Base-by-base conservation (phyloP, 2,113 vertebrate genomes). In the Marmota monax region DNA sequence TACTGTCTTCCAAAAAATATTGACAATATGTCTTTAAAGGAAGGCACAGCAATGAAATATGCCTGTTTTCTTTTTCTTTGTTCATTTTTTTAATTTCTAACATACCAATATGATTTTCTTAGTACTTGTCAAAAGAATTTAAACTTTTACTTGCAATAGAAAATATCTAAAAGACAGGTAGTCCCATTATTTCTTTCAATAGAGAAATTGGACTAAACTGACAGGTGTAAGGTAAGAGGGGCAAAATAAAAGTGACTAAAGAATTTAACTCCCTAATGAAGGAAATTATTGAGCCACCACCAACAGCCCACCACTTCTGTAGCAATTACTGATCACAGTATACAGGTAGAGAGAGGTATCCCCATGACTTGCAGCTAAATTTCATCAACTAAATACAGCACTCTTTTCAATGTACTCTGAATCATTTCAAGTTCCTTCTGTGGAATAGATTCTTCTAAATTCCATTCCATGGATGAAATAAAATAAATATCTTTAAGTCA, bases 31-130 rank as follows among this genome's bases (percentile, higher is more conserved):
- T 61, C 22, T 78, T 95, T 80, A 94, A 97, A 74, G 4, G 27
- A 16, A 92, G 25, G 34, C 4, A 74, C 56, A 79, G 42, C 23
- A 92, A 73, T 95, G 23, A 89, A 95, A 17, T 84, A 42, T 92
- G 18, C 12, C 17, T 48, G 6, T 7, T 72, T 63, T 78, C 51
- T 23, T 51, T 29, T 0, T 10, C 22, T 56, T 67, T 80, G 14
- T 67, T 85, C 56, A 69, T 90, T 89, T 70, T 25, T 53, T 82
- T 94, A 92, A 88, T 76, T 96, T 85, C 70, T 97, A 17, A 95
- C 22, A 84, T 39, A 76, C 0, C n/a, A 88, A 39, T 37, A 48
- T 73, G 51, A 51, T 78, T 89, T 51, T 70, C 45, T 76, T 70
- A 95, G 29, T 32, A 39, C 93, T 67, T 92, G 25, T 5, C 67